Base-by-base conservation (phyloP, 2,888 invertebrate species). In the Ctenicera cuprea region DNA sequence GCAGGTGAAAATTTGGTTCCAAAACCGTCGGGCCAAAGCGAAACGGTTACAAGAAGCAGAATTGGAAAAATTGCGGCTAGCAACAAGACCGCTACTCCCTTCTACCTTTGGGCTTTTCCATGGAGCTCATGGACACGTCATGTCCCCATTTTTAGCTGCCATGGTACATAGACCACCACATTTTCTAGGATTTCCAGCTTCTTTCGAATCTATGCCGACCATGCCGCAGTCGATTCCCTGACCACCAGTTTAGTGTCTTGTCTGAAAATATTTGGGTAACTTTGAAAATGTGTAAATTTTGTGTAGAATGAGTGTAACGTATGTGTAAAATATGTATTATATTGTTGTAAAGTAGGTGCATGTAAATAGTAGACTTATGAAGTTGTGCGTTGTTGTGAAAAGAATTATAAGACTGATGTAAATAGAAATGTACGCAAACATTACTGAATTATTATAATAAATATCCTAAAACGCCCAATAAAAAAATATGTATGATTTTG, bases 41-140 rank as follows among this genome's bases (percentile, higher is more conserved):
- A 99, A 99, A 89, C 90, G 99, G 20, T 91, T 98, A 3, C 97
- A 98, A 88, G 98, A 99, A 85, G 98, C 97, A 0, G 97, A 97
- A 87, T 91, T 97, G 80, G 97, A 97, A 87, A 97, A 97, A 86
- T 88, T 97, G 66, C 91, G 96, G 81, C 89, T 96, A 26, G 94
- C 95, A n/a, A 94, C 95, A 4, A 89, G 95, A 77, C 95, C 95
- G 0, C 87, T 95, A 72, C 87, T 95, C 67, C 93, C 94, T 57
- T 93, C 93, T 14, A 92, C 94, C 45, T 93, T 93, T 82, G 93
- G 93, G 30, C 88, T 92, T 73, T 91, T 93, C 82, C 89, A 89
- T 72, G 92, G 92, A 37, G 91, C 91, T 5, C 91, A 90, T 0
- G 88, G 87, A 43, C 86, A 86, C 48, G 84, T 87, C 61, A 87